Percentiles rank a stretch among this genome's conserved stretches.
Conservation (phyloP, 2,113 vertebrate species). For the Labrus mixtus region DNA sequence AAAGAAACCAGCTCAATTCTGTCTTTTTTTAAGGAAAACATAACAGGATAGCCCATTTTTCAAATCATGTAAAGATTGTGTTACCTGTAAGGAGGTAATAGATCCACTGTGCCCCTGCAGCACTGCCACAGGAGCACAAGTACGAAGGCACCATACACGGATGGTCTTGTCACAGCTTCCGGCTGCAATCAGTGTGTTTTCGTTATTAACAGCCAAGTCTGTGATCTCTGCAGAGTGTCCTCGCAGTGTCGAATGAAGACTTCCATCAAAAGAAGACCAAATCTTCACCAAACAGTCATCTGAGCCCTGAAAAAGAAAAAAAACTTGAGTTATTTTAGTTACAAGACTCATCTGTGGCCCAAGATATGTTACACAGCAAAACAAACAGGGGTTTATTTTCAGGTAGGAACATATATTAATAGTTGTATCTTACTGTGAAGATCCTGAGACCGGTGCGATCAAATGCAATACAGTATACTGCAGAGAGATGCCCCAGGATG, state of each 20-base stretch:
- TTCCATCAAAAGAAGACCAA: constrained; percentile 96
- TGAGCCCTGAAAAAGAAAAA: constrained; percentile 87
- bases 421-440: constrained; percentile 91
- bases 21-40: too few relatives aligned
- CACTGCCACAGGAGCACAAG: constrained; percentile 95
- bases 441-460: constrained; percentile 97
- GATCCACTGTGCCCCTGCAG: constrained; percentile 96
- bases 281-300: constrained; percentile 99
- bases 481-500: constrained; percentile 97
- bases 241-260: constrained; percentile 92
- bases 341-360: not conserved
- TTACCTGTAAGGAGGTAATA: constrained; percentile 97
- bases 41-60: not conserved
- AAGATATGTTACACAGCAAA: not conserved
- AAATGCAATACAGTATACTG: constrained; percentile 99
- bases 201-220: constrained; percentile 96
- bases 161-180: constrained; percentile 99
- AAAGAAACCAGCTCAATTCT: too few relatives aligned
- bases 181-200: constrained; percentile 97
- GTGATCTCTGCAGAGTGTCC: constrained; percentile 98
- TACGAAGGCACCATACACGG: constrained; percentile 96
- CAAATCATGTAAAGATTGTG: not conserved
- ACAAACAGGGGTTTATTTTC: not conserved
- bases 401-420: not conserved
- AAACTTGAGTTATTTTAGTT: not conserved